Conservation (phyloP, 2,113 vertebrate species). For the Ptilorrhoa leucosticta region DNA sequence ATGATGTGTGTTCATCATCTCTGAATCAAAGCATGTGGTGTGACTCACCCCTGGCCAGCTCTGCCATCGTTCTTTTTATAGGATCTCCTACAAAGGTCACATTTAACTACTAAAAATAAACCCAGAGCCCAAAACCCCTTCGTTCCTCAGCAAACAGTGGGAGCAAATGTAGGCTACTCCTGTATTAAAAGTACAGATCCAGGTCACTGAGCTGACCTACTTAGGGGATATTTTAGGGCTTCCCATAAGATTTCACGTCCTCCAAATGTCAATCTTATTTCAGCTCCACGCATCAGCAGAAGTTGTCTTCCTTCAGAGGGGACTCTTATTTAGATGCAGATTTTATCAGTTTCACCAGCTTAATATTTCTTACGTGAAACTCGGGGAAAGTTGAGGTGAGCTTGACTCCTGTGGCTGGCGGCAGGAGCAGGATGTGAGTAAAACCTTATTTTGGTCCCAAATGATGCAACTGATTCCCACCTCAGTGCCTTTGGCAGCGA, state of each 20-base stretch:
- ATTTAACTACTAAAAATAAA: slow-evolving; percentile 50
- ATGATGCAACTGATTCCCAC: background rate
- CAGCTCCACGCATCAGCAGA: background rate
- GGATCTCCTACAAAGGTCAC: slow-evolving; percentile 33
- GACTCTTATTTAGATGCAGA: background rate
- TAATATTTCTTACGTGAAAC: background rate
- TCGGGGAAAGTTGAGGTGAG: background rate
- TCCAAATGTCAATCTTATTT: slow-evolving; percentile 57
- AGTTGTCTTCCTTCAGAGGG: slow-evolving; percentile 1
- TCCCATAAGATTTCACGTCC: slow-evolving; percentile 44
- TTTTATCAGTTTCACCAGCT: slow-evolving; percentile 4
- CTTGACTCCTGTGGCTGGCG: background rate
- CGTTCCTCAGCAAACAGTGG: slow-evolving; percentile 1
- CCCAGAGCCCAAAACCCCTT: background rate
- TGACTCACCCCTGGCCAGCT: background rate
- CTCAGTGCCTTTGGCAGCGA: background rate
- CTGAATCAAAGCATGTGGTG: background rate
- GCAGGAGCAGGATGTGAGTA: background rate
- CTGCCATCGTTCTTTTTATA: background rate
- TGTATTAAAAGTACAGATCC: slow-evolving; percentile 28
- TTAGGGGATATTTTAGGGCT: slow-evolving; percentile 60
- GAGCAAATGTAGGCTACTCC: slow-evolving; percentile 30
- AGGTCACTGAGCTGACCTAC: slow-evolving; percentile 46
- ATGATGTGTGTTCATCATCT: background rate
- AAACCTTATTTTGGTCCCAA: background rate